A percentile compares a stretch with the other conserved stretches of the same genome.
phyloP scores from a whole-genome alignment of 1,140 invertebrate genomes.

The Drosophila truncata region DNA sequence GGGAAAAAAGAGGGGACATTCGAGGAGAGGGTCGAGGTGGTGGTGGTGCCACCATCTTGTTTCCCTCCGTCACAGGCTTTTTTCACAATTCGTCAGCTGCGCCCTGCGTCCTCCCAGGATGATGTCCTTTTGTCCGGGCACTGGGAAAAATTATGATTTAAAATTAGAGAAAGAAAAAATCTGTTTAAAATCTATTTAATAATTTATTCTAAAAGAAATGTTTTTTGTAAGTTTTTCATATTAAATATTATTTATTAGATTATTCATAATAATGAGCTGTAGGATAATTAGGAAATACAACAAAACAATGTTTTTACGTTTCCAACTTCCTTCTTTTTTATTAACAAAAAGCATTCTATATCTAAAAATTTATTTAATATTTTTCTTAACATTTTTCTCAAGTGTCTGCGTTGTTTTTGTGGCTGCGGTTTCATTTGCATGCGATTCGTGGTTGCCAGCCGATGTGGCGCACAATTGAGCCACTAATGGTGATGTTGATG shows the following conservation, averaged over 20 bases:
- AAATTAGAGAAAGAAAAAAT: neutral
- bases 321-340: neutral
- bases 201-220: too few relatives aligned
- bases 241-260: too few relatives aligned
- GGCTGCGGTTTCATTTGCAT: conserved; percentile 81
- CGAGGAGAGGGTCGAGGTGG: neutral
- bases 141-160: neutral
- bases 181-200: too few relatives aligned
- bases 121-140: conserved; percentile 47
- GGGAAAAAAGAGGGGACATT: conserved; percentile 13
- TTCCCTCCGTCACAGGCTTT: conserved; percentile 56
- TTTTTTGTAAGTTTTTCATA: too few relatives aligned
- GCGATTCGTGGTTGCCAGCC: conserved; percentile 77
- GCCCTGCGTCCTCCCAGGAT: conserved; percentile 52
- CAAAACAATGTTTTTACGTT: neutral
- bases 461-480: conserved; percentile 68
- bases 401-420: conserved; percentile 30
- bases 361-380: neutral
- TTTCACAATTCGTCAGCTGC: conserved; percentile 84
- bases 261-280: too few relatives aligned
- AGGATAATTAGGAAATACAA: too few relatives aligned
- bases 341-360: neutral
- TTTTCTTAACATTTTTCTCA: neutral
- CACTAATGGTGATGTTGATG: conserved; percentile 79
- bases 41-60: conserved; percentile 59